These are phyloP conservation scores for Ischnus inquisitorius DNA, from an alignment of 2,888 invertebrate species.

Conservation along the genomic window DNA sequence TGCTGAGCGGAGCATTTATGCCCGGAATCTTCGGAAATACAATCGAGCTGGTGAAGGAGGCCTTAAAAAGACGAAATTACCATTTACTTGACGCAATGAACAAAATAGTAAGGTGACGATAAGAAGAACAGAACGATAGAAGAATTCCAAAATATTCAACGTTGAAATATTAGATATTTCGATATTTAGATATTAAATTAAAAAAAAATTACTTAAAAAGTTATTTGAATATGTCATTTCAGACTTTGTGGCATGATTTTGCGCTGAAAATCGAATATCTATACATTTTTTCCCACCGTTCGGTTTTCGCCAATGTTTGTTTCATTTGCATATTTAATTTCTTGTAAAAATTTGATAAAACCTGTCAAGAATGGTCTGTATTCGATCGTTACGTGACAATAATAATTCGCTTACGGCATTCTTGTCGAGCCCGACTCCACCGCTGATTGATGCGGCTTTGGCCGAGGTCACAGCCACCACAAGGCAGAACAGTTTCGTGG, in stretches of 20 bases:
- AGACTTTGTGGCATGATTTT: too few species aligned
- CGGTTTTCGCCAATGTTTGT: too few species aligned
- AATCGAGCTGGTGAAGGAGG: constrained; percentile 24
- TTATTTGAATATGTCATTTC: too few species aligned
- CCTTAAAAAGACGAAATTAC: constrained; percentile 46
- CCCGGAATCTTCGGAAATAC: constrained; percentile 71
- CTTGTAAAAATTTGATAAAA: not conserved
- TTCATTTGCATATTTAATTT: not conserved
- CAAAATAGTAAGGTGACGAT: too few species aligned
- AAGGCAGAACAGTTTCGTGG: constrained; percentile 1
- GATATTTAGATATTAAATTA: too few species aligned
- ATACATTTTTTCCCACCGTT: too few species aligned
- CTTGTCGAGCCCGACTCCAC: not conserved
- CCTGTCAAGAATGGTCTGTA: not conserved
- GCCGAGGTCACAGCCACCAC: not conserved
- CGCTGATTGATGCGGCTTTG: not conserved
- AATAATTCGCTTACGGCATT: not conserved
- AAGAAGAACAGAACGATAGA: too few species aligned
- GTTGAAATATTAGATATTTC: too few species aligned
- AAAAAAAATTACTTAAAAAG: too few species aligned
- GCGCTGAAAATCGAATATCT: too few species aligned
- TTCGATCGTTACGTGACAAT: not conserved
- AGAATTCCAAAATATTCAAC: too few species aligned
- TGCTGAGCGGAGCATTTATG: constrained; percentile 65
- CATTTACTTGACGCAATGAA: too few species aligned